Conservation (phyloP, 2,888 invertebrate species). For the Sesamia inferens region DNA sequence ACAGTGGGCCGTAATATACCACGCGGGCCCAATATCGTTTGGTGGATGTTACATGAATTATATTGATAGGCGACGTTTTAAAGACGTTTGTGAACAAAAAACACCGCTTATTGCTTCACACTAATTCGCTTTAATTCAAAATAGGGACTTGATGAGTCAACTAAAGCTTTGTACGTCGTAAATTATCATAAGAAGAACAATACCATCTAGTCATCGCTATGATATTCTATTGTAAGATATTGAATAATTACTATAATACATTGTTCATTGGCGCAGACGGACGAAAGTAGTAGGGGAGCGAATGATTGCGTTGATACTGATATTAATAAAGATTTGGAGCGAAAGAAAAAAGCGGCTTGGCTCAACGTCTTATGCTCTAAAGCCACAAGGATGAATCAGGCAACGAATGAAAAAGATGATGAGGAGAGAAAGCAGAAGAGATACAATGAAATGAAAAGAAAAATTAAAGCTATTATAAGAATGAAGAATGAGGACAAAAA, state of each 20-base stretch:
- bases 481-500: slow-evolving; percentile 23
- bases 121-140: slow-evolving; percentile 11
- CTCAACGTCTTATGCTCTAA: slow-evolving; percentile 38
- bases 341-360: slow-evolving; percentile 45
- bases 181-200: background rate
- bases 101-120: slow-evolving; percentile 10
- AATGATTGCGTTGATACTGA: slow-evolving; percentile 32
- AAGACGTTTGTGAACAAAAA: background rate
- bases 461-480: slow-evolving; percentile 23
- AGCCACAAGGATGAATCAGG: slow-evolving; percentile 36
- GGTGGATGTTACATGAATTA: no score
- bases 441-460: slow-evolving; percentile 24
- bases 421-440: slow-evolving; percentile 2
- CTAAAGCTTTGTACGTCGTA: background rate
- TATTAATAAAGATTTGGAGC: slow-evolving; percentile 38
- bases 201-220: background rate
- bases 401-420: slow-evolving; percentile 17
- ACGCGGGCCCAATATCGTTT: no score
- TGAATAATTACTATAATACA: slow-evolving; percentile 16
- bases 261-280: slow-evolving; percentile 45
- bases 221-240: background rate
- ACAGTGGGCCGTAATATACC: no score
- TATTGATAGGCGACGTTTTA: no score
- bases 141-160: background rate
- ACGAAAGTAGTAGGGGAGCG: slow-evolving; percentile 20